Base-by-base conservation (phyloP, 2,888 invertebrate genomes). In the Troides aeacus region DNA sequence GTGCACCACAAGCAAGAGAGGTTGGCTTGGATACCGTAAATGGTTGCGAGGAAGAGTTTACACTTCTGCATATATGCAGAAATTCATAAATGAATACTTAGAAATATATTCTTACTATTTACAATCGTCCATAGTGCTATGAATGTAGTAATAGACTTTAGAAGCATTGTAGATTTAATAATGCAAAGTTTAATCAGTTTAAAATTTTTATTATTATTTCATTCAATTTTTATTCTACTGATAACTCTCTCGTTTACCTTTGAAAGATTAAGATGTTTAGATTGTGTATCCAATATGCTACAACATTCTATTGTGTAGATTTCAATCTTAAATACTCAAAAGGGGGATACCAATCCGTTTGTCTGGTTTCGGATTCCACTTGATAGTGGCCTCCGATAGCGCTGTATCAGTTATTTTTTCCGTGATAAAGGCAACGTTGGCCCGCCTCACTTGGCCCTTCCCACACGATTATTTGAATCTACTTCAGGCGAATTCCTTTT, bases 401-500 rank as follows among this genome's bases (percentile, higher is more conserved):
- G 68, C 72, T 74, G 81, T 84, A 86, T 85, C 84, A 84, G 86
- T 85, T 84, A 85, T 88, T 87, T 88, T 67, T 84, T 86, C 79
- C 80, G 78, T 79, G 82, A 84, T 84, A 84, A 82, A 81, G 84
- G 82, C 80, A 75, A 75, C 70, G 77, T 75, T 76, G 79, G 77
- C 78, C 79, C 84, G 85, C 83, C 81, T 81, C 80, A 79, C 80
- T 86, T 83, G 85, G 86, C 86, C 87, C 86, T 87, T 85, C 87
- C 81, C 83, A 84, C 79, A 88, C 91, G 90, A 85, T 88, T 90
- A 92, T 92, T 91, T 91, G 90, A 91, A 91, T 91, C 89, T 85
- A 87, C 87, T 87, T 89, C 86, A 84, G 87, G 86, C 84, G 89
- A 88, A 86, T 90, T 90, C 91, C 90, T 92, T 89, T 89, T 87